Percentiles rank a stretch among this genome's conserved stretches.
Evolutionary conservation across 1,140 invertebrate species (phyloP).

Genomic region (Cotesia vestalis): DNA sequence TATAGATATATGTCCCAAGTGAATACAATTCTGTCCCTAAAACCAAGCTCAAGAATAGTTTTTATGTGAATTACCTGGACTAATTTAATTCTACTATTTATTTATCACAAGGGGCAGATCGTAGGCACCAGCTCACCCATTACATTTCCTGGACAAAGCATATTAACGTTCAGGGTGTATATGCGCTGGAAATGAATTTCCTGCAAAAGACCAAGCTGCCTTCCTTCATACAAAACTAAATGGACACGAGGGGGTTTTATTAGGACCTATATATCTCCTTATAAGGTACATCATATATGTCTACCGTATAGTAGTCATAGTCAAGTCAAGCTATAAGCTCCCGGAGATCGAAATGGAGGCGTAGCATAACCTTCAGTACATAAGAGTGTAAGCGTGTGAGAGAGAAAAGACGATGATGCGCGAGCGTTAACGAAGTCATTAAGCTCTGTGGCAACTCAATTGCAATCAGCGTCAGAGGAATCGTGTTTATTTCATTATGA

Average conservation of each 20-base stretch:
- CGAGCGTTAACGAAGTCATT: slow-evolving; percentile 45
- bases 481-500: slow-evolving; percentile 48
- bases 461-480: slow-evolving; percentile 42
- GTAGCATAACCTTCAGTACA: not conserved
- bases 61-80: not conserved
- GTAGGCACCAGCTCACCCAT: not conserved
- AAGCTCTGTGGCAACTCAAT: slow-evolving; percentile 42
- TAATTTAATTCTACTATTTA: slow-evolving; percentile 17
- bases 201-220: not conserved
- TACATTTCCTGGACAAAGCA: slow-evolving; percentile 1
- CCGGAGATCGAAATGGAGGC: slow-evolving; percentile 11
- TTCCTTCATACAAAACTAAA: not conserved
- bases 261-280: slow-evolving; percentile 16
- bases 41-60: slow-evolving; percentile 4
- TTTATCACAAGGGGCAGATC: slow-evolving; percentile 11
- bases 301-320: no score
- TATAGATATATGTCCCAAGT: not conserved
- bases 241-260: slow-evolving; percentile 19
- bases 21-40: not conserved
- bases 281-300: not conserved
- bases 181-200: slow-evolving; percentile 2
- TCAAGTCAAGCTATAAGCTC: slow-evolving; percentile 2
- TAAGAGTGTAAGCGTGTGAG: not conserved
- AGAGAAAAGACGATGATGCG: slow-evolving; percentile 27
- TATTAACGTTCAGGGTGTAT: not conserved